Evolutionary conservation across 2,797 vertebrate species (phyloP), one percentile per base, ranked within the genome.

Genomic region (Lateolabrax maculatus): DNA sequence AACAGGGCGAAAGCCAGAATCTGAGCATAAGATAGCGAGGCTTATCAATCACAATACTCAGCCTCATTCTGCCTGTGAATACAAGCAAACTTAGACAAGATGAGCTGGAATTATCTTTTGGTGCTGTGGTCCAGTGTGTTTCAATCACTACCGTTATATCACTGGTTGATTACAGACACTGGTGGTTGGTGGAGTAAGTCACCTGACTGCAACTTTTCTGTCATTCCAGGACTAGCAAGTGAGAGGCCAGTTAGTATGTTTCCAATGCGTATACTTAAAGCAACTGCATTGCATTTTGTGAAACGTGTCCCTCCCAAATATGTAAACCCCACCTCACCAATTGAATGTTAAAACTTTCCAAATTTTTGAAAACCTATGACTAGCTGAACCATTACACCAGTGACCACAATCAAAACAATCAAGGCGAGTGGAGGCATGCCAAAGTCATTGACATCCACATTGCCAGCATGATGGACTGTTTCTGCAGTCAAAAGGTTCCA

Each of bases 21-120:
- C 63, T 43, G 43, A 68, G 75, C 74, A 61, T 29, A 23, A 74
- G 71, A 63, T 79, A 74, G 78, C 58, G 55, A 60, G 34, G 69
- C 53, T 79, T 75, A 75, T 71, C 69, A 66, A 56, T 44, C 62
- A 37, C 56, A 67, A 72, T 64, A 58, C n/a, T 29, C 25, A 29
- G 37, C 37, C 37, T 60, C 12, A 53, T 51, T 43, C 21, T 44
- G 19, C 18, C 48, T 44, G 39, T 27, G 19, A 49, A 55, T 68
- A n/a, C 44, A 60, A 65, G 18, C 25, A 29, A 19, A 68, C 19
- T 34, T 25, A 23, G 16, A 25, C 49, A 44, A 41, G 23, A 21
- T 51, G 63, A 70, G 34, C 46, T 27, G 15, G 27, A 21, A 19
- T 29, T 4, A 31, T 39, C 37, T 61, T 31, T 18, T 60, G 60